Percentiles rank a stretch among this genome's conserved stretches.
Conservation (phyloP, 2,888 invertebrate species). For the Drosophila nigricruria region DNA sequence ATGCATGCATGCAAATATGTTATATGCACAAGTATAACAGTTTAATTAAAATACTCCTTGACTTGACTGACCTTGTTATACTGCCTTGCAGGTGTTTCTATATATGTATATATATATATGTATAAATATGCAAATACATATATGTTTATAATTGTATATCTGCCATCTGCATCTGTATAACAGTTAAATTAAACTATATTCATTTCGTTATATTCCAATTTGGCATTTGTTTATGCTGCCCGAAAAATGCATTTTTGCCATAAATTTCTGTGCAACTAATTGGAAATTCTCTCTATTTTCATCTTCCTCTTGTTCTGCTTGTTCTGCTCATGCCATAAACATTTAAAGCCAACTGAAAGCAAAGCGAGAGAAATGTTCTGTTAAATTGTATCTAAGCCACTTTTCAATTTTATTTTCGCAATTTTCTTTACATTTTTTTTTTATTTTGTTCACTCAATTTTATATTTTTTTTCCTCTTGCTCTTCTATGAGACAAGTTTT, state of each 20-base stretch:
- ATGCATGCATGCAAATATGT: too few relatives aligned
- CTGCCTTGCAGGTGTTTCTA: too few relatives aligned
- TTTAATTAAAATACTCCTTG: too few relatives aligned
- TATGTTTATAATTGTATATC: too few relatives aligned
- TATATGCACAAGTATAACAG: too few relatives aligned
- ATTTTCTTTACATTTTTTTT: conserved; percentile 9
- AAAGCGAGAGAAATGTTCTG: not conserved
- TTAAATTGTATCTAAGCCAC: conserved; percentile 14
- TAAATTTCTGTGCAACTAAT: conserved; percentile 4
- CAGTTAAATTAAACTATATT: not conserved
- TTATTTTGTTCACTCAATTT: not conserved
- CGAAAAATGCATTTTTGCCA: not conserved
- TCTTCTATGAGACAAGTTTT: conserved; percentile 37
- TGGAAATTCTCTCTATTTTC: not conserved
- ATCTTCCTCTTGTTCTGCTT: not conserved
- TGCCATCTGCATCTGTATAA: not conserved
- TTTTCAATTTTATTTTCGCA: conserved; percentile 36
- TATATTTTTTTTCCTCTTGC: not conserved
- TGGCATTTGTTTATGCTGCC: not conserved
- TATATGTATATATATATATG: too few relatives aligned
- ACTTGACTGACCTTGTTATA: too few relatives aligned
- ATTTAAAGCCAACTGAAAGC: not conserved
- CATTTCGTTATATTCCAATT: not conserved
- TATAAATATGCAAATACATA: not conserved
- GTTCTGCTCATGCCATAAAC: not conserved